Evolutionary conservation across 2,113 vertebrate genomes (phyloP).

Genomic region (Protomyctophum bolini): DNA sequence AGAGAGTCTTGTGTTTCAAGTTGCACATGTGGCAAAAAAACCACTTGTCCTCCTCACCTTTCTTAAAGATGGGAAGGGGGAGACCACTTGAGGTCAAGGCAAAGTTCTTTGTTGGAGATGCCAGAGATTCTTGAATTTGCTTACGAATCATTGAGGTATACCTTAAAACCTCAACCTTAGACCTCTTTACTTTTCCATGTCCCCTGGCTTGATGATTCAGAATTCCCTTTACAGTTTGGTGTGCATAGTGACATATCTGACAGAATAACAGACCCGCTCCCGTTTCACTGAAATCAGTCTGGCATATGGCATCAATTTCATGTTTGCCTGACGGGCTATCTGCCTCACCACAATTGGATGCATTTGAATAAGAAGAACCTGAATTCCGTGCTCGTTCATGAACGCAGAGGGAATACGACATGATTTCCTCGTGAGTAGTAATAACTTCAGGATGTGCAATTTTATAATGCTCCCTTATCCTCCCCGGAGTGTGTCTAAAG

Average conservation of each 20-base stretch:
- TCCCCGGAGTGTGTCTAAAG: slow-evolving; percentile 34
- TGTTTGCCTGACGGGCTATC: too few relatives aligned
- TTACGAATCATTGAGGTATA: neutral
- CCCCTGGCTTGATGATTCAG: slow-evolving; percentile 1
- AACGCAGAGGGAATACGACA: too few relatives aligned
- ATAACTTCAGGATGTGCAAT: neutral
- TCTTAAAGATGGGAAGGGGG: neutral
- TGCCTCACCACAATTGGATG: too few relatives aligned
- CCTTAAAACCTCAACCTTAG: neutral
- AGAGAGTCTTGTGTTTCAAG: slow-evolving; percentile 36
- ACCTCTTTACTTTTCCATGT: neutral
- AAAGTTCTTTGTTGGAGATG: too few relatives aligned
- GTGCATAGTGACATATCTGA: slow-evolving; percentile 1
- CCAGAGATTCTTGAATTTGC: neutral
- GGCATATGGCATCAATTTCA: too few relatives aligned
- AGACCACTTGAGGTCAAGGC: too few relatives aligned
- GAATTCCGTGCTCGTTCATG: too few relatives aligned
- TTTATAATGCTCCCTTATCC: neutral
- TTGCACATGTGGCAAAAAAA: slow-evolving; percentile 64
- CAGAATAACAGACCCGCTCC: slow-evolving; percentile 52
- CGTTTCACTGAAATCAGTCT: neutral
- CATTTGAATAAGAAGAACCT: too few relatives aligned
- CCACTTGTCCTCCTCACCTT: neutral
- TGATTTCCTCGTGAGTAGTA: neutral
- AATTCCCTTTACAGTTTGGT: neutral